A percentile compares a stretch with the other conserved stretches of the same genome.
phyloP scores from a whole-genome alignment of 2,888 invertebrate genomes.

The Ganaspis brasiliensis region DNA sequence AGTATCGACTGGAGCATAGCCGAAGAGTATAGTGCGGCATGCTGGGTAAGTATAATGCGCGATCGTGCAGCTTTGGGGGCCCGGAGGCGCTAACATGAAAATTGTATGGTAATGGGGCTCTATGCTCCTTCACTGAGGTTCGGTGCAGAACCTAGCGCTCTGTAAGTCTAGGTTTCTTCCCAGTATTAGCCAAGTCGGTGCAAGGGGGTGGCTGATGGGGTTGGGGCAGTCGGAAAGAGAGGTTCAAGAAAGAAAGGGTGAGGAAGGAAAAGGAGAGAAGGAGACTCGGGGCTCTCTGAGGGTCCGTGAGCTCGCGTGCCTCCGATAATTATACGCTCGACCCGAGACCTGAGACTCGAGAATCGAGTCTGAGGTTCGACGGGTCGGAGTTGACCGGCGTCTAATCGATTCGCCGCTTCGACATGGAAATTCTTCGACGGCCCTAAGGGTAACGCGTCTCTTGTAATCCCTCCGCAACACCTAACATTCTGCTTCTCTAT shows the following conservation, averaged over 20 bases:
- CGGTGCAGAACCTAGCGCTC: conserved; percentile 64
- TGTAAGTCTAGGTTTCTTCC: conserved; percentile 70
- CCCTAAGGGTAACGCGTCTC: conserved; percentile 64
- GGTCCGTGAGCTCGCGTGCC: conserved; percentile 51
- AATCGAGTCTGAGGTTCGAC: conserved; percentile 77
- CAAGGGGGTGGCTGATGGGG: conserved; percentile 8
- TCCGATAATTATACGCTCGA: conserved; percentile 77
- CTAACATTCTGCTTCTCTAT: conserved; percentile 38
- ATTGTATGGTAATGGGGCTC: conserved; percentile 77
- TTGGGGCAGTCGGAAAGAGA: conserved; percentile 17
- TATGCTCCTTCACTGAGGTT: conserved; percentile 64
- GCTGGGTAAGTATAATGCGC: conserved; percentile 72
- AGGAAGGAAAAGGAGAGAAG: neutral
- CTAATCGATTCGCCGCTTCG: conserved; percentile 78
- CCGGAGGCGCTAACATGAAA: conserved; percentile 78
- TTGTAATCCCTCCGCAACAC: conserved; percentile 33
- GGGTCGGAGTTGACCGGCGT: conserved; percentile 79
- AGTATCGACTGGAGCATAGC: conserved; percentile 15
- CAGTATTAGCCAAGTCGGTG: conserved; percentile 26
- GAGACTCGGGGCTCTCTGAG: conserved; percentile 35
- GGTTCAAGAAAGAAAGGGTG: conserved; percentile 14
- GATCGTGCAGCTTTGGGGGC: conserved; percentile 75
- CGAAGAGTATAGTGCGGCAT: conserved; percentile 48
- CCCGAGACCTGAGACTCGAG: conserved; percentile 66
- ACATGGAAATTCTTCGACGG: conserved; percentile 75